These are phyloP conservation scores for Lota lota DNA, from an alignment of 2,113 vertebrate genomes.

Conservation along the genomic window DNA sequence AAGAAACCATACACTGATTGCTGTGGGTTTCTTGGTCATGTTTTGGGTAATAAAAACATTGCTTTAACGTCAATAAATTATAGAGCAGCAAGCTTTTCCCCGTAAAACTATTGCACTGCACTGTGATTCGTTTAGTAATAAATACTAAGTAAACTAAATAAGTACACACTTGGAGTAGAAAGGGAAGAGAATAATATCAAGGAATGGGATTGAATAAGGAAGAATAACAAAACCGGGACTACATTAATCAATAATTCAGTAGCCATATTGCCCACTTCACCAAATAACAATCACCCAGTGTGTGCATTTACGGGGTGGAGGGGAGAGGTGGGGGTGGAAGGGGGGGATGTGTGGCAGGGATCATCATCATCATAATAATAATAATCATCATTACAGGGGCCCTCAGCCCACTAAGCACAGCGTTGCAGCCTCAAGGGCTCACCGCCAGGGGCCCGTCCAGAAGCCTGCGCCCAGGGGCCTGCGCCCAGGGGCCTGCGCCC, in stretches of 20 bases:
- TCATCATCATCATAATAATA: too few species aligned
- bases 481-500: background rate
- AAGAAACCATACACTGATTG: too few species aligned
- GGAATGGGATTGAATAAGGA: conserved; percentile 12
- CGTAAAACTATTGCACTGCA: background rate
- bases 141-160: background rate
- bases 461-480: conserved; percentile 55
- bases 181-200: background rate
- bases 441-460: conserved; percentile 54
- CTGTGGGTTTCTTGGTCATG: too few species aligned
- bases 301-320: conserved; percentile 30
- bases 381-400: conserved; percentile 39
- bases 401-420: conserved; percentile 57
- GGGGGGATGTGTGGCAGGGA: too few species aligned
- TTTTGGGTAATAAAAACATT: background rate
- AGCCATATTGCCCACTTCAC: conserved; percentile 94
- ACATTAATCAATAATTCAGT: conserved; percentile 54
- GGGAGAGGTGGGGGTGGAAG: too few species aligned
- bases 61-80: background rate
- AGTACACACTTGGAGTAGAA: background rate
- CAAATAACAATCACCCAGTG: conserved; percentile 82
- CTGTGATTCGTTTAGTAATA: conserved; percentile 3
- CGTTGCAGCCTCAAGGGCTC: conserved; percentile 54
- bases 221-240: conserved; percentile 19
- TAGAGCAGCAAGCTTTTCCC: too few species aligned